A percentile compares a stretch with the other conserved stretches of the same genome.
Evolutionary conservation across 2,888 invertebrate species (phyloP).

Genomic region (Pycnomerus fuliginosus): DNA sequence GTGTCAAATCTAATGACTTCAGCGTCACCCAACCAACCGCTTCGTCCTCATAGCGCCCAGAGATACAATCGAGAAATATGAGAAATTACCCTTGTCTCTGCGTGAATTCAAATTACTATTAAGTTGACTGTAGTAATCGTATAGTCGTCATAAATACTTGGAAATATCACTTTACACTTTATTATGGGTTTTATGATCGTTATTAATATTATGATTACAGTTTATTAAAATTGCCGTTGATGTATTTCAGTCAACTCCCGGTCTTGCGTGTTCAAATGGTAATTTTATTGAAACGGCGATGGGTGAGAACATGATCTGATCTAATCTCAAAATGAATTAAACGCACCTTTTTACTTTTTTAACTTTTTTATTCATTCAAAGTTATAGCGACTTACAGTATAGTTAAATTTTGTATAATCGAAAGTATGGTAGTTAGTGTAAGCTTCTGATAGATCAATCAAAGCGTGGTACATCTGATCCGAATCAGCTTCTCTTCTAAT

Average conservation of each 20-base stretch:
- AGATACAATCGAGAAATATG: too few species aligned
- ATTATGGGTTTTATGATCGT: constrained; percentile 47
- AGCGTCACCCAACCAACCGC: too few species aligned
- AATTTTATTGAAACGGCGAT: too few species aligned
- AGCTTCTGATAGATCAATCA: constrained; percentile 59
- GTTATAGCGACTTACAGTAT: constrained; percentile 31
- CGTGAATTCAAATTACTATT: constrained; percentile 46
- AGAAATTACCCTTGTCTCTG: constrained; percentile 41
- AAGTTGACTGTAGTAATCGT: constrained; percentile 42
- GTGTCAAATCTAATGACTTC: too few species aligned
- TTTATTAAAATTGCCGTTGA: constrained; percentile 44
- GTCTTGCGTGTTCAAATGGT: too few species aligned
- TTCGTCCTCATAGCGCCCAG: too few species aligned
- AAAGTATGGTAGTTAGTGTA: constrained; percentile 54
- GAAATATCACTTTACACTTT: constrained; percentile 52
- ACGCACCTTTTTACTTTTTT: too few species aligned
- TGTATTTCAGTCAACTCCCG: too few species aligned
- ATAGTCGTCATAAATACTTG: constrained; percentile 45
- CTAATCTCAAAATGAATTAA: too few species aligned
- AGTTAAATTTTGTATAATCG: constrained; percentile 41
- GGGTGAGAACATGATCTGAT: too few species aligned
- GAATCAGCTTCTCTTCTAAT: constrained; percentile 45
- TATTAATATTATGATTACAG: constrained; percentile 50
- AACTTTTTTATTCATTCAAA: too few species aligned
- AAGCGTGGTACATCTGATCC: constrained; percentile 56